Evolutionary conservation across 2,113 vertebrate species (phyloP), one percentile per base, ranked within the genome.

Genomic region (Paramisgurnus dabryanus): DNA sequence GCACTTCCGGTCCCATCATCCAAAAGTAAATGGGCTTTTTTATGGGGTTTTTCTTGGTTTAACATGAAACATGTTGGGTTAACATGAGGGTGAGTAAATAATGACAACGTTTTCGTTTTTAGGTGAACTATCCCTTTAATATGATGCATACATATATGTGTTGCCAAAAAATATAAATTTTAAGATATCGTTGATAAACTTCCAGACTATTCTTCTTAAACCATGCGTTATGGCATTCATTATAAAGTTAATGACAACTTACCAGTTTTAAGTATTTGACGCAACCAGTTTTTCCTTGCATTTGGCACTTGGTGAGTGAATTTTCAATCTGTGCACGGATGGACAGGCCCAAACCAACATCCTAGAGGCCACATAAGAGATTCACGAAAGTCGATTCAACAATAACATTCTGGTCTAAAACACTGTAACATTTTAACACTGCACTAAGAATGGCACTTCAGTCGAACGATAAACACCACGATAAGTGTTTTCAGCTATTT

Each of bases 371-470:
- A 27, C 67, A 10, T 17, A 71, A 72, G 34, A 34, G 7, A 18
- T 72, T 58, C 55, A 61, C 6, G 11, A 61, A 45, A 60, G 71
- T 83, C 81, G 80, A 79, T 76, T 70, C 68, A 18, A 67, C 78
- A 80, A 84, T 84, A 81, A 84, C 10, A 66, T 61, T 77, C 60
- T 80, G 78, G 67, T 68, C 82, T 69, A 76, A 82, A 79, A 87
- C 80, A 85, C 80, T 86, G 84, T 67, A 80, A 81, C 66, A 72
- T 72, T 66, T 83, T 57, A 85, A 85, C 83, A 88, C 85, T 84
- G 79, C 58, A 76, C 55, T 78, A 70, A 82, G 77, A 90, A 93
- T 95, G 94, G 95, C 94, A 95, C 95, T 95, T 92, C 78, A 93
- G 91, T 92, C 90, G 88, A 74, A 85, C 79, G 88, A 83, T 88